A percentile compares a stretch with the other conserved stretches of the same genome.
These are phyloP conservation scores for Micromys minutus DNA, from an alignment of 2,113 vertebrate genomes.

Conservation along the genomic window DNA sequence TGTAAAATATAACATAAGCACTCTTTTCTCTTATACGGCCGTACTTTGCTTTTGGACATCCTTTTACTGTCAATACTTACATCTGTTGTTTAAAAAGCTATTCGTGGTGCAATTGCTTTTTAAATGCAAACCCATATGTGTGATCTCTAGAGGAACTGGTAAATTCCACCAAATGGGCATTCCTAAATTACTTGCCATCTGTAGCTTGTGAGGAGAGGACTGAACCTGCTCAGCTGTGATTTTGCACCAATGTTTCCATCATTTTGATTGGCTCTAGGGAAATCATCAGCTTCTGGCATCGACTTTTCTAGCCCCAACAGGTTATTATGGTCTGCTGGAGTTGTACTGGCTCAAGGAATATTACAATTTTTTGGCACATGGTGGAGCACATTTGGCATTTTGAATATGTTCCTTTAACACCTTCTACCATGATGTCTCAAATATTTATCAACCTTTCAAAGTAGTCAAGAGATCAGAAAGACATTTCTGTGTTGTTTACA, in stretches of 20 bases:
- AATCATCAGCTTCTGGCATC: slow-evolving; percentile 86
- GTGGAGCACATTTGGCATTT: slow-evolving; percentile 62
- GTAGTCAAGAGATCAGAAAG: slow-evolving; percentile 54
- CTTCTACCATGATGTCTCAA: slow-evolving; percentile 39
- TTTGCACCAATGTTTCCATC: slow-evolving; percentile 86
- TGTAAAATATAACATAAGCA: slow-evolving; percentile 72
- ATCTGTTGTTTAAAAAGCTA: slow-evolving; percentile 89
- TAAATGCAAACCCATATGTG: slow-evolving; percentile 88
- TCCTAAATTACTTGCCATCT: slow-evolving; percentile 90
- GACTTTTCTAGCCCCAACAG: slow-evolving; percentile 82
- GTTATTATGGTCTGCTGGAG: slow-evolving; percentile 83
- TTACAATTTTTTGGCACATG: slow-evolving; percentile 64
- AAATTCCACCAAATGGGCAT: slow-evolving; percentile 89
- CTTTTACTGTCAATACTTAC: slow-evolving; percentile 86
- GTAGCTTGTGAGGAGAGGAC: slow-evolving; percentile 88
- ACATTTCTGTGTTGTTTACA: slow-evolving; percentile 62
- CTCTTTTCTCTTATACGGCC: slow-evolving; percentile 74
- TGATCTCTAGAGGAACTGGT: slow-evolving; percentile 89
- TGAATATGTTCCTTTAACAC: slow-evolving; percentile 53
- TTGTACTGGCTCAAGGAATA: slow-evolving; percentile 72
- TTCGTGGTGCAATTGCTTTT: slow-evolving; percentile 85
- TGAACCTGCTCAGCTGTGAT: slow-evolving; percentile 94
- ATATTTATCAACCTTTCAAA: slow-evolving; percentile 62
- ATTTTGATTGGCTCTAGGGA: slow-evolving; percentile 87
- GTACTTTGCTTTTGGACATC: slow-evolving; percentile 78